Conservation (phyloP, 2,113 vertebrate species). For the Ceyx margarethae region DNA sequence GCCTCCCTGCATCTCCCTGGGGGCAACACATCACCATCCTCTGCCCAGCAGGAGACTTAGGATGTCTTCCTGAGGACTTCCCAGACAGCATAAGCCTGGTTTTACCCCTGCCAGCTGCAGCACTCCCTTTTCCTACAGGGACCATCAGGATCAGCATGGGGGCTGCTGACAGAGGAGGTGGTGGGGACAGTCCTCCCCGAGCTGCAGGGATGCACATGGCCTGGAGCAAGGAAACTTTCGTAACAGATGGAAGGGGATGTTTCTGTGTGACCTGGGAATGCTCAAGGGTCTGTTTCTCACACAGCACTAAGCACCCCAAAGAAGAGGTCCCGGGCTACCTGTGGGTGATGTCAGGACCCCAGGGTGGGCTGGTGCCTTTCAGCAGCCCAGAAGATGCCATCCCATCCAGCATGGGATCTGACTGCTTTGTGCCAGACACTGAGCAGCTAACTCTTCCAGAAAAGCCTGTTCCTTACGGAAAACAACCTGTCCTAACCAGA, state of each 20-base stretch:
- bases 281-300: not conserved
- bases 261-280: not conserved
- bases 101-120: not conserved
- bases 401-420: not conserved
- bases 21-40: not conserved
- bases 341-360: not conserved
- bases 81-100: not conserved
- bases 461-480: not conserved
- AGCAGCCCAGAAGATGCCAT: not conserved
- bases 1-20: not conserved
- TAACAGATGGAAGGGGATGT: not conserved
- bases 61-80: not conserved
- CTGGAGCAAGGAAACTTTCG: not conserved
- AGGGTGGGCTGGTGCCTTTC: not conserved
- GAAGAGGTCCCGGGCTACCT: not conserved
- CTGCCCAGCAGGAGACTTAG: not conserved
- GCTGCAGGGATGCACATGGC: not conserved
- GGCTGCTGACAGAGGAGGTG: not conserved
- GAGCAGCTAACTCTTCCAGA: not conserved
- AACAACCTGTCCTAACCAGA: not conserved
- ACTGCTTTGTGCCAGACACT: not conserved
- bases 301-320: not conserved
- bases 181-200: not conserved
- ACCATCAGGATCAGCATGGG: not conserved
- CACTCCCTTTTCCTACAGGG: not conserved